Evolutionary conservation across 2,888 invertebrate species (phyloP), one percentile per base, ranked within the genome.

Genomic region (Loripinus fragilis): DNA sequence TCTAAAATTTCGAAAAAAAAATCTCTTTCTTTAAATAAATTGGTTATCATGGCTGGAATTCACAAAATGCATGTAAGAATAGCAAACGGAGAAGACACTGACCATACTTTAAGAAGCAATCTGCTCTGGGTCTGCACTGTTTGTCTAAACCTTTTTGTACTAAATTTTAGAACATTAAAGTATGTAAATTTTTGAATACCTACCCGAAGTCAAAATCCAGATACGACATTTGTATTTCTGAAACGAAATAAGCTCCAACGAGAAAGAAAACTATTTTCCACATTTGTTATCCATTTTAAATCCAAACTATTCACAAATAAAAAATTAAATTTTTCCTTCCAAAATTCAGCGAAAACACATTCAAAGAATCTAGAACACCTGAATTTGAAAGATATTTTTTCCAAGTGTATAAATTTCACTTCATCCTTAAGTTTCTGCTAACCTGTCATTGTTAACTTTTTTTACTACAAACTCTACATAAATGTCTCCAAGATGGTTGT

Each of bases 121-220:
- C n/a, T n/a, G n/a, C n/a, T n/a, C n/a, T n/a, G n/a, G n/a, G n/a
- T n/a, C n/a, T n/a, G n/a, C n/a, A n/a, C n/a, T n/a, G n/a, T n/a
- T n/a, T n/a, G n/a, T n/a, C n/a, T n/a, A n/a, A n/a, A n/a, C n/a
- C n/a, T n/a, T n/a, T n/a, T n/a, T n/a, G n/a, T n/a, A n/a, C n/a
- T n/a, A n/a, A n/a, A n/a, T n/a, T n/a, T n/a, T n/a, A n/a, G n/a
- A n/a, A n/a, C n/a, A n/a, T n/a, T n/a, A n/a, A n/a, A n/a, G n/a
- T n/a, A n/a, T n/a, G n/a, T n/a, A n/a, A n/a, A n/a, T n/a, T n/a
- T n/a, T n/a, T n/a, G 28, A 60, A 71, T 71, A 76, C 81, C 65
- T 78, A 81, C 81, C 75, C 69, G 66, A 78, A 71, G 45, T 78
- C 76, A 25, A 78, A 73, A 74, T 81, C 78, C 72, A 75, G 42